These are phyloP conservation scores for Haemorhous mexicanus DNA, from an alignment of 2,113 vertebrate species.

Conservation along the genomic window DNA sequence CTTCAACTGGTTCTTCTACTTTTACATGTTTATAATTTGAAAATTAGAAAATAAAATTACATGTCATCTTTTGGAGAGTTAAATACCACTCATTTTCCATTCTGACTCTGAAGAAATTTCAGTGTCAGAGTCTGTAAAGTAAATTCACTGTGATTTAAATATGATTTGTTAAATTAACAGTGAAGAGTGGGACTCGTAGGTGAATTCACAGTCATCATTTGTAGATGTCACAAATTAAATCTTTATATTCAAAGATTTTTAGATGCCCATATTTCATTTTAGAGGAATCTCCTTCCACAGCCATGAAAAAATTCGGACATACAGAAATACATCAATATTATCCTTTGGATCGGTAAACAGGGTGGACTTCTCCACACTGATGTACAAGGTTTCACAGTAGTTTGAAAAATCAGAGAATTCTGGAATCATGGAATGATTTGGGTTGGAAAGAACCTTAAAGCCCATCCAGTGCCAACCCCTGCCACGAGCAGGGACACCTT, in stretches of 20 bases:
- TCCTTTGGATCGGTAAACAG: neutral
- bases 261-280: neutral
- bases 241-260: neutral
- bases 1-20: neutral
- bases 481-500: no score
- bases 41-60: neutral
- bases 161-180: neutral
- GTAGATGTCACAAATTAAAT: neutral
- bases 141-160: neutral
- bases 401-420: neutral
- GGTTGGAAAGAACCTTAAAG: neutral
- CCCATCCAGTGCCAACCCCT: no score
- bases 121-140: neutral
- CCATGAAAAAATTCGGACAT: neutral
- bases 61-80: neutral
- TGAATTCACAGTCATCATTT: neutral
- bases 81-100: neutral
- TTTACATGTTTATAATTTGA: neutral
- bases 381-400: neutral
- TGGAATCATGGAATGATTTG: neutral
- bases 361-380: neutral
- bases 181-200: neutral
- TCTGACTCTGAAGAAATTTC: neutral
- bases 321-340: neutral
- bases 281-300: neutral